Evolutionary conservation across 2,888 invertebrate genomes (phyloP).

Genomic region (Sthenelais limicola): DNA sequence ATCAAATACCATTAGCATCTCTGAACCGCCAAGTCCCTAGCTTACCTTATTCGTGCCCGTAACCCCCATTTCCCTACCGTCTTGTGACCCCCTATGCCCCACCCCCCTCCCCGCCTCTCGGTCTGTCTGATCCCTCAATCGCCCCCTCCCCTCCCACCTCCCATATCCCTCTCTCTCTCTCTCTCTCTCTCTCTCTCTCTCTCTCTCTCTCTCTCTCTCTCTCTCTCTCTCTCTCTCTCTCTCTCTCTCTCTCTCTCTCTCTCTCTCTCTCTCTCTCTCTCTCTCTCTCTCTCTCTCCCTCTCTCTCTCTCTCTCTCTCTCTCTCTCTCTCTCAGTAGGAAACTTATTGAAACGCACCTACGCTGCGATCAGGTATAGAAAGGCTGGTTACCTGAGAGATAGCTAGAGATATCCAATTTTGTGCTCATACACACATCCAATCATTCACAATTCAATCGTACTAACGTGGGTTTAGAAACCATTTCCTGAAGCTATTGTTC

Average conservation of each 20-base stretch:
- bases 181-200: neutral
- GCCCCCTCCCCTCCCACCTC: neutral
- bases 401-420: too few species aligned
- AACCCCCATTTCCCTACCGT: slow-evolving; percentile 20
- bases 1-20: too few species aligned
- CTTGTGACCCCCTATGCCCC: slow-evolving; percentile 11
- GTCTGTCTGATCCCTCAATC: neutral
- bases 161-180: neutral
- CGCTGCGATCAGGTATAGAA: too few species aligned
- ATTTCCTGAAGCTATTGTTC: too few species aligned
- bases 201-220: neutral
- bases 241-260: neutral
- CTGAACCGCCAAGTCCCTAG: slow-evolving; percentile 7
- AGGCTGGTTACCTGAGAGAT: too few species aligned
- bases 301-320: neutral
- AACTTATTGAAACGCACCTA: too few species aligned
- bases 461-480: too few species aligned
- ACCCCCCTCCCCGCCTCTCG: slow-evolving; percentile 13
- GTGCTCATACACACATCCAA: too few species aligned
- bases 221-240: neutral
- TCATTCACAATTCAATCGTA: too few species aligned
- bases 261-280: neutral
- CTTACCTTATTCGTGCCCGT: neutral
- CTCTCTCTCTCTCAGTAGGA: neutral
- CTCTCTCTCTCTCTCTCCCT: neutral